Conservation (phyloP, 2,113 vertebrate genomes). For the Periophthalmus modestus region DNA sequence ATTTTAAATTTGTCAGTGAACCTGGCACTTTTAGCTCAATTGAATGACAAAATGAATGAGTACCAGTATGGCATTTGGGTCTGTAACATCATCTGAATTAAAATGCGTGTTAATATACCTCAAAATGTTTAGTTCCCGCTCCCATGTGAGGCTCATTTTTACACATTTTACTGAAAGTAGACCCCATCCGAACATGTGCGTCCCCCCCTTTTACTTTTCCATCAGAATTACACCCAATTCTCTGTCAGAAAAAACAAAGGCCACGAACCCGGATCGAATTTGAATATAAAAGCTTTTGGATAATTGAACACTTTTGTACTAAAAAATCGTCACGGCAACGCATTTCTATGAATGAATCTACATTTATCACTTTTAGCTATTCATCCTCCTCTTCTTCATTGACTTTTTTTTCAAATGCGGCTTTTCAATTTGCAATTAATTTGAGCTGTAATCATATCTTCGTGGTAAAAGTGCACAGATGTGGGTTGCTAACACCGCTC, state of each 20-base stretch:
- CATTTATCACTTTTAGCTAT: conserved; percentile 11
- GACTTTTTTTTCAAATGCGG: conserved; percentile 13
- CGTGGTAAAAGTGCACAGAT: conserved; percentile 4
- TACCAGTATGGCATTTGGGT: too few species aligned
- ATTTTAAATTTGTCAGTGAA: too few species aligned
- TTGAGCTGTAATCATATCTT: conserved; percentile 21
- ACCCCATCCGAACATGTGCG: background rate
- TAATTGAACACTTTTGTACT: background rate
- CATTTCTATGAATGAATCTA: background rate
- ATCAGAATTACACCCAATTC: background rate
- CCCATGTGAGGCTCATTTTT: background rate
- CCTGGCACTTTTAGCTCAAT: too few species aligned
- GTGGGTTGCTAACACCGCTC: conserved; percentile 19
- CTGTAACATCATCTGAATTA: too few species aligned
- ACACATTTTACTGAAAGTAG: background rate
- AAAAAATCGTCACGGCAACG: background rate
- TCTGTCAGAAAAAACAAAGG: background rate
- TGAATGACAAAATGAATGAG: too few species aligned
- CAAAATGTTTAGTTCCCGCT: background rate
- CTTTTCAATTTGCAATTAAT: conserved; percentile 23
- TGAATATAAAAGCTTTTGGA: background rate
- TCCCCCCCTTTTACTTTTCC: background rate
- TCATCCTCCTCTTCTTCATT: background rate
- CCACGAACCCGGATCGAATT: background rate
- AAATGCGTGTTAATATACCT: background rate